Percentiles rank a stretch among this genome's conserved stretches.
These are phyloP conservation scores for Himantopus leucocephalus DNA, from an alignment of 2,113 vertebrate genomes.

Conservation along the genomic window DNA sequence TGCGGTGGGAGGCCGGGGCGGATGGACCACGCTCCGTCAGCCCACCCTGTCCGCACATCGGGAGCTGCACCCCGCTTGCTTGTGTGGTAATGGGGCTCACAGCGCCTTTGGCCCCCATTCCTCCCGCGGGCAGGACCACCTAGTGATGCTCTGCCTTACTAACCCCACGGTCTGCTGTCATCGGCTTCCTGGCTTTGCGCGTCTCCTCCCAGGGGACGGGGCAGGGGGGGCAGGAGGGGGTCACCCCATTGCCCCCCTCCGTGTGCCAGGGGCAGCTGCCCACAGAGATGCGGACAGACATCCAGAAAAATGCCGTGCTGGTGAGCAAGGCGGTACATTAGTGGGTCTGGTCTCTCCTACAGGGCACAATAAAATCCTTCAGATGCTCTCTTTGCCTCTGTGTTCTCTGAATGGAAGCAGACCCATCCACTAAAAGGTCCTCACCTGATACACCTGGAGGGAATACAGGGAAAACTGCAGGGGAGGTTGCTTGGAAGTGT, in stretches of 20 bases:
- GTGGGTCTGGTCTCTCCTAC: neutral
- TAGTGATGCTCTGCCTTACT: fast-evolving
- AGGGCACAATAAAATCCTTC: neutral
- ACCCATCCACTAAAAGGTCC: neutral
- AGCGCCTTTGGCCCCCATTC: neutral
- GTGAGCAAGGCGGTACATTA: neutral
- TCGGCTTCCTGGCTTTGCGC: neutral
- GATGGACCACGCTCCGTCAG: neutral
- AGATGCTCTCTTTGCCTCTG: fast-evolving
- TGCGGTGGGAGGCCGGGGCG: fast-evolving
- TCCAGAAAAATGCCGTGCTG: neutral
- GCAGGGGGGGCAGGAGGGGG: neutral
- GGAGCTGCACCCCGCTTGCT: too few species aligned
- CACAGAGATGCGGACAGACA: neutral
- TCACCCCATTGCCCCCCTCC: too few species aligned
- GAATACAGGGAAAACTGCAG: neutral
- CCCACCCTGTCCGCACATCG: neutral
- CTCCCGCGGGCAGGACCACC: neutral
- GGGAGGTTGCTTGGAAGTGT: neutral
- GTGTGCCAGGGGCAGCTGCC: neutral
- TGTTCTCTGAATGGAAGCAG: neutral
- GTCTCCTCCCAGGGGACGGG: neutral
- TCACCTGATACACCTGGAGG: neutral
- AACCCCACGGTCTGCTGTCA: neutral
- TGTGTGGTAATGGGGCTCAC: neutral